Conservation (phyloP, 2,797 vertebrate species). For the Chelon labrosus region DNA sequence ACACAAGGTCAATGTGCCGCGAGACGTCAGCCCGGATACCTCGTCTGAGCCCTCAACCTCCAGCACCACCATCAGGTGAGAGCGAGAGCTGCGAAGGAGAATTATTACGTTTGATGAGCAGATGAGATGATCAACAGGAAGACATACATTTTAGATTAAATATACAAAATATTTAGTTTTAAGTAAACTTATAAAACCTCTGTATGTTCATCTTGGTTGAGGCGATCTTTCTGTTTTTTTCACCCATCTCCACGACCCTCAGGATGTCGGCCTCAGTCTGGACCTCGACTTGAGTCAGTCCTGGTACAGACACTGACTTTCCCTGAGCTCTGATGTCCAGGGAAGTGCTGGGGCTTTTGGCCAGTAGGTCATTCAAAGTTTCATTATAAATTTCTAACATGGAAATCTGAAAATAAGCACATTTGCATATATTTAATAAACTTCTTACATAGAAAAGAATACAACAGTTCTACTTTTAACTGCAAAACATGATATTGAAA, state of each 20-base stretch:
- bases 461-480: background rate
- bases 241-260: constrained; percentile 70
- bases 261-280: constrained; percentile 75
- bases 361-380: constrained; percentile 76
- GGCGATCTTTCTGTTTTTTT: constrained; percentile 78
- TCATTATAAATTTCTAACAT: constrained; percentile 85
- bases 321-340: constrained; percentile 79
- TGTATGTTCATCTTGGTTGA: constrained; percentile 81
- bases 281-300: constrained; percentile 74
- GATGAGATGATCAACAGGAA: background rate
- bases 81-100: constrained; percentile 71
- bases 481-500: background rate
- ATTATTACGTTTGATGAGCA: background rate
- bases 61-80: constrained; percentile 80
- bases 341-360: constrained; percentile 50
- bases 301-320: constrained; percentile 68
- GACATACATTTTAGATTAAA: background rate
- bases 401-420: constrained; percentile 70
- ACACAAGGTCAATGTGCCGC: constrained; percentile 75
- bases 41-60: constrained; percentile 72
- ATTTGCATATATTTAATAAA: background rate
- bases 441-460: background rate
- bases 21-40: constrained; percentile 66
- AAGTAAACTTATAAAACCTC: constrained; percentile 32
- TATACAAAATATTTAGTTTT: background rate